Percentiles rank a stretch among this genome's conserved stretches.
These are phyloP conservation scores for Morpho achilles DNA, from an alignment of 2,888 invertebrate genomes.

Conservation along the genomic window DNA sequence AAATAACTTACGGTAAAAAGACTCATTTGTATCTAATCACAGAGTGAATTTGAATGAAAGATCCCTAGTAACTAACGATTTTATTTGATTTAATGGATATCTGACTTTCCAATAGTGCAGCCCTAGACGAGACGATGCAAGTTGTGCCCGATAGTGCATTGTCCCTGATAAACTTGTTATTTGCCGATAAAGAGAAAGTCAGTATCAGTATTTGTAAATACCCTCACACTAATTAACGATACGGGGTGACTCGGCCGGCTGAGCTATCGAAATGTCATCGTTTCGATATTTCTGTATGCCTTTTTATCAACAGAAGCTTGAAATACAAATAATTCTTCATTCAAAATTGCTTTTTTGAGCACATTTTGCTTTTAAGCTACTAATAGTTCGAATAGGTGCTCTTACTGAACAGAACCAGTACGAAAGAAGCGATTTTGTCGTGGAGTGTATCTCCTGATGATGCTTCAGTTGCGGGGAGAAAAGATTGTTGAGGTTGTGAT, in stretches of 20 bases:
- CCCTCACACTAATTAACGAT: constrained; percentile 45
- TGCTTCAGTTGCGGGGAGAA: too few relatives aligned
- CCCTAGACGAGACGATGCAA: constrained; percentile 43
- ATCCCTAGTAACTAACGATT: too few relatives aligned
- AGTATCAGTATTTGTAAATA: constrained; percentile 69
- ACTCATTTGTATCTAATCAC: too few relatives aligned
- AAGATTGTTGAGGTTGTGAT: too few relatives aligned
- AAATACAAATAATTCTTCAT: too few relatives aligned
- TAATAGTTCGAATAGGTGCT: too few relatives aligned
- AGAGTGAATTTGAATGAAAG: too few relatives aligned
- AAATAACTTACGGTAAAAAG: too few relatives aligned
- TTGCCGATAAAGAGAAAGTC: constrained; percentile 66
- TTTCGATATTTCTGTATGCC: constrained; percentile 19
- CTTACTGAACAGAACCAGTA: too few relatives aligned
- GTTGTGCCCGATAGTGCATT: constrained; percentile 67
- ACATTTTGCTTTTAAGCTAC: neutral
- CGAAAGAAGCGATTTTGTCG: too few relatives aligned
- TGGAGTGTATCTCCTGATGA: too few relatives aligned
- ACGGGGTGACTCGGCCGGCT: constrained; percentile 37
- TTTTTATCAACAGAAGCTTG: constrained; percentile 5
- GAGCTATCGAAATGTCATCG: constrained; percentile 34
- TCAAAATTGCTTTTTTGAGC: too few relatives aligned
- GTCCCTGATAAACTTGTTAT: constrained; percentile 73
- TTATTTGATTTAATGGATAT: neutral
- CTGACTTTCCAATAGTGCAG: constrained; percentile 24